Percentiles rank a stretch among this genome's conserved stretches.
Evolutionary conservation across 2,888 invertebrate species (phyloP).

Genomic region (Acanthococcus lagerstroemiae): DNA sequence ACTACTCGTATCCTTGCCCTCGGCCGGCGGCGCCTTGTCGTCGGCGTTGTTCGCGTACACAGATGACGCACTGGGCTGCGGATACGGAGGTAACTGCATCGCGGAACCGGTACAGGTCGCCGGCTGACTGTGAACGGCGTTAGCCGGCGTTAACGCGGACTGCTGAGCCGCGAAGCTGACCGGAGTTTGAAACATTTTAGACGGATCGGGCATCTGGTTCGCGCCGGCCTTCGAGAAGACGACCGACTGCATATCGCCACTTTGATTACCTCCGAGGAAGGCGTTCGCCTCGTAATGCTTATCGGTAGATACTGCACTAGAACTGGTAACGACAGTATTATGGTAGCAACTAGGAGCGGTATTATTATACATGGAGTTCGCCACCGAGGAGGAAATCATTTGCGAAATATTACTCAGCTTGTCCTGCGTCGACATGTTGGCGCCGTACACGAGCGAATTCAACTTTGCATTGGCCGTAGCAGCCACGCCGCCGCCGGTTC

Average conservation of each 20-base stretch:
- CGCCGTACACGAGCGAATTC: not conserved
- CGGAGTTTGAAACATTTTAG: not conserved
- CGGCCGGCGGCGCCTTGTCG: not conserved
- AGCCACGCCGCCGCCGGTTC: too few relatives aligned
- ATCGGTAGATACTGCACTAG: slow-evolving; percentile 9
- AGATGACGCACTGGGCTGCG: not conserved
- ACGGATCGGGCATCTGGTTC: not conserved
- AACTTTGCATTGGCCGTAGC: not conserved
- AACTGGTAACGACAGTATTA: slow-evolving; percentile 22
- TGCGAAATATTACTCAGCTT: not conserved
- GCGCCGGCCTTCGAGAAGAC: not conserved
- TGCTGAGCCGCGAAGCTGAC: not conserved
- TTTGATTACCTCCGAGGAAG: not conserved
- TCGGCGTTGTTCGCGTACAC: not conserved
- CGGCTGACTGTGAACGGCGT: not conserved
- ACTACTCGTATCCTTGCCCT: not conserved
- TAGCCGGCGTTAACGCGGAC: not conserved
- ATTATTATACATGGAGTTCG: not conserved
- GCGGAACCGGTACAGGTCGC: not conserved
- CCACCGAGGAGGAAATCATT: not conserved
- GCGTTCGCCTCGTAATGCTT: not conserved
- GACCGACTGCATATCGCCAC: not conserved
- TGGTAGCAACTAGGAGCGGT: slow-evolving; percentile 1
- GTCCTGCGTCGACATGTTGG: not conserved
- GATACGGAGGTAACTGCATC: not conserved